Evolutionary conservation across 2,888 invertebrate genomes (phyloP).

Genomic region (Drepanosiphum platanoidis): DNA sequence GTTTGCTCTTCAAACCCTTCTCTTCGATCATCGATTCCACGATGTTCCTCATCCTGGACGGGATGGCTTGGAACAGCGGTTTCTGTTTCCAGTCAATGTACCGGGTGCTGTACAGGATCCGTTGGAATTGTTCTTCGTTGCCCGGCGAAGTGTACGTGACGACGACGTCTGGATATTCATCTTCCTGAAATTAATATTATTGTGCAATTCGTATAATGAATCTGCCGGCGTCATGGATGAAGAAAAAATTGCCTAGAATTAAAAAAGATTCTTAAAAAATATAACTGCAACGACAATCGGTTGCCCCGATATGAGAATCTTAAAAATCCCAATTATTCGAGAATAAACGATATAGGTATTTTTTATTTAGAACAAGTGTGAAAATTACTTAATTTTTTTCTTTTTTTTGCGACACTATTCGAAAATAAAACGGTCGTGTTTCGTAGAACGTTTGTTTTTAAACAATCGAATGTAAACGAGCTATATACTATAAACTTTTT

Average conservation of each 20-base stretch:
- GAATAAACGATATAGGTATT: neutral
- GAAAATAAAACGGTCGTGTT: conserved; percentile 4
- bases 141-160: conserved; percentile 53
- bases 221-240: conserved; percentile 13
- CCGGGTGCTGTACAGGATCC: conserved; percentile 7
- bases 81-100: conserved; percentile 40
- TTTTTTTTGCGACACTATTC: neutral
- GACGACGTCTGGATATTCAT: conserved; percentile 40
- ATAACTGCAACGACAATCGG: neutral
- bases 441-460: neutral
- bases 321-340: neutral
- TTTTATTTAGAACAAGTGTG: too few species aligned
- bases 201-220: conserved; percentile 46
- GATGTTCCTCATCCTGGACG: conserved; percentile 25
- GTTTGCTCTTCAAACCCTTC: conserved; percentile 41
- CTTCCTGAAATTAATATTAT: conserved; percentile 58
- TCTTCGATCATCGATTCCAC: conserved; percentile 34
- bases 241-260: conserved; percentile 49
- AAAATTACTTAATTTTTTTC: neutral
- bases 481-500: too few species aligned
- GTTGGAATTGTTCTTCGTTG: conserved; percentile 49
- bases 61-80: conserved; percentile 48
- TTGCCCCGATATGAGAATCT: neutral
- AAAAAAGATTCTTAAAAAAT: conserved; percentile 31
- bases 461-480: neutral